Percentiles rank a stretch among this genome's conserved stretches.
Evolutionary conservation across 2,888 invertebrate species (phyloP).

Genomic region (Flabesymbios commensalis): DNA sequence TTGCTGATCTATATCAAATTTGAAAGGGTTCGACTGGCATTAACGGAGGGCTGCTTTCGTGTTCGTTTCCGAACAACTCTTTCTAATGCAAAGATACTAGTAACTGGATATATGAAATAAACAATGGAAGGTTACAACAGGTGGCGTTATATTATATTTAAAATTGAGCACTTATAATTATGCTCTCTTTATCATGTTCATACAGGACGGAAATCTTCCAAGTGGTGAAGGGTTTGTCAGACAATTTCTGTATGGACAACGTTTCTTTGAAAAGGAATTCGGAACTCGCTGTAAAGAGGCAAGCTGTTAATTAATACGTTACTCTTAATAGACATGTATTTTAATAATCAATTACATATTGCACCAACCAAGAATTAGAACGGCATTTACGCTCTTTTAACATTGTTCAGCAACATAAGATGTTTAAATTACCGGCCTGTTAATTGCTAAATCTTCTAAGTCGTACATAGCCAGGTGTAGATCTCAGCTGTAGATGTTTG

Average conservation of each 20-base stretch:
- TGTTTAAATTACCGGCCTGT: too few species aligned
- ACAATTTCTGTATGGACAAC: slow-evolving; percentile 65
- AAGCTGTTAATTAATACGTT: slow-evolving; percentile 3
- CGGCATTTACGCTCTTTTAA: background rate
- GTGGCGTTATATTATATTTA: too few species aligned
- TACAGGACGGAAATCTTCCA: slow-evolving; percentile 56
- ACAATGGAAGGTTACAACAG: too few species aligned
- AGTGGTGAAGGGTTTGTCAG: slow-evolving; percentile 65
- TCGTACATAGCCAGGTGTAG: too few species aligned
- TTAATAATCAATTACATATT: background rate
- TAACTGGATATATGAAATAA: too few species aligned
- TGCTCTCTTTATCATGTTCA: background rate
- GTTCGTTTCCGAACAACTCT: too few species aligned
- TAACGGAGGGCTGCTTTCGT: too few species aligned
- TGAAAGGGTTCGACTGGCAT: too few species aligned
- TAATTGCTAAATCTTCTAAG: too few species aligned
- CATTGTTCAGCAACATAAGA: too few species aligned
- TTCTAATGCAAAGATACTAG: background rate
- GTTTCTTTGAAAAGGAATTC: slow-evolving; percentile 63
- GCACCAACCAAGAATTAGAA: background rate
- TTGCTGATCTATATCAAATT: too few species aligned
- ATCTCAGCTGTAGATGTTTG: too few species aligned
- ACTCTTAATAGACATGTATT: background rate
- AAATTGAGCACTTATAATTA: background rate
- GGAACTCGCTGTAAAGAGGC: slow-evolving; percentile 62